Evolutionary conservation across 2,888 invertebrate genomes (phyloP).

Genomic region (Eupithecia pulchellata): DNA sequence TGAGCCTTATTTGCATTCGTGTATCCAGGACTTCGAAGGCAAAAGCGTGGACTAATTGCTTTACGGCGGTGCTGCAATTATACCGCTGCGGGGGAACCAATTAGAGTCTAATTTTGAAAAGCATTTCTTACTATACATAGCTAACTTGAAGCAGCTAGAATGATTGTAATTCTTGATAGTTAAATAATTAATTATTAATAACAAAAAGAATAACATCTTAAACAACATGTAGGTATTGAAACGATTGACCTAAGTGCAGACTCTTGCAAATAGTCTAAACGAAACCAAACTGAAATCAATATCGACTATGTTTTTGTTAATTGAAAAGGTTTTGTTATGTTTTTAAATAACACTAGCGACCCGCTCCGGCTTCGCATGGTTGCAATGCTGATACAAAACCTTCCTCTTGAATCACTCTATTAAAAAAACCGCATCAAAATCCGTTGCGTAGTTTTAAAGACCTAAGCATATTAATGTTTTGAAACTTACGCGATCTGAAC

Average conservation of each 20-base stretch:
- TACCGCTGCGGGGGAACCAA: constrained; percentile 37
- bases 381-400: too few species aligned
- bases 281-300: not conserved
- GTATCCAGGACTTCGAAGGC: constrained; percentile 44
- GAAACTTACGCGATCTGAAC: too few species aligned
- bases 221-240: too few species aligned
- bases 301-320: too few species aligned
- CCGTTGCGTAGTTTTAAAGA: too few species aligned
- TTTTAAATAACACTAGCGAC: too few species aligned
- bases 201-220: not conserved
- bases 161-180: not conserved
- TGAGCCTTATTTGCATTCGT: constrained; percentile 44
- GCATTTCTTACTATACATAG: constrained; percentile 14
- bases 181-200: not conserved
- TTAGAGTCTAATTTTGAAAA: constrained; percentile 35
- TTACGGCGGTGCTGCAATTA: constrained; percentile 42
- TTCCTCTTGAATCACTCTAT: too few species aligned
- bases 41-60: constrained; percentile 46
- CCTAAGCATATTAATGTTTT: too few species aligned
- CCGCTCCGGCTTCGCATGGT: too few species aligned
- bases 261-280: not conserved
- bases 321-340: too few species aligned
- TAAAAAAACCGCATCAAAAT: too few species aligned
- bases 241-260: not conserved
- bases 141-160: not conserved